phyloP scores from a whole-genome alignment of 2,113 vertebrate species.

The Daubentonia madagascariensis region DNA sequence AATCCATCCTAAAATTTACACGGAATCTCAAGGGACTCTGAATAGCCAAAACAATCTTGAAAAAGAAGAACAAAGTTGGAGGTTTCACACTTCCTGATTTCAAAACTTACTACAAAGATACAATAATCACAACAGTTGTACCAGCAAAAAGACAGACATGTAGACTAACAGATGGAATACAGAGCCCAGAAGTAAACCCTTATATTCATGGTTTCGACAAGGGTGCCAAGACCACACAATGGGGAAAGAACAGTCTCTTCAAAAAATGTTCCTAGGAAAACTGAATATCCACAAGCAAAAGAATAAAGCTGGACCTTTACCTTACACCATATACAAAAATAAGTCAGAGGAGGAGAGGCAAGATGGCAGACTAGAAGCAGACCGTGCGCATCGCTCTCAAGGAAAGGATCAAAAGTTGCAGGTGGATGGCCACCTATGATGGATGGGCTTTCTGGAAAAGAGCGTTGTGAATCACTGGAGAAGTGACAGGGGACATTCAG shows the following conservation, averaged over 20 bases:
- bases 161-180: fast-evolving
- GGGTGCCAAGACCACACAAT: not conserved
- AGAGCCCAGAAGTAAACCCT: not conserved
- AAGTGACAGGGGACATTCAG: too few relatives aligned
- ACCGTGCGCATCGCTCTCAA: too few relatives aligned
- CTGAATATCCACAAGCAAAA: not conserved
- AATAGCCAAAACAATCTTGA: not conserved
- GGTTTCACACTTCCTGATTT: not conserved
- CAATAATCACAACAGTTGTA: not conserved
- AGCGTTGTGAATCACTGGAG: too few relatives aligned
- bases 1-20: not conserved
- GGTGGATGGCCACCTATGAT: too few relatives aligned
- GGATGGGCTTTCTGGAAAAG: too few relatives aligned
- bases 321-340: not conserved
- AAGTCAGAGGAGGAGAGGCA: too few relatives aligned
- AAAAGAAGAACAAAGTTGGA: not conserved
- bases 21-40: not conserved
- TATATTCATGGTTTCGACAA: not conserved
- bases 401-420: too few relatives aligned
- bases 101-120: not conserved
- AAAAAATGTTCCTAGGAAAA: not conserved
- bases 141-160: not conserved
- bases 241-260: not conserved
- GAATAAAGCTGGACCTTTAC: not conserved
- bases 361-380: too few relatives aligned